Evolutionary conservation across 2,113 vertebrate species (phyloP), one percentile per base, ranked within the genome.

Genomic region (Nibea albiflora): DNA sequence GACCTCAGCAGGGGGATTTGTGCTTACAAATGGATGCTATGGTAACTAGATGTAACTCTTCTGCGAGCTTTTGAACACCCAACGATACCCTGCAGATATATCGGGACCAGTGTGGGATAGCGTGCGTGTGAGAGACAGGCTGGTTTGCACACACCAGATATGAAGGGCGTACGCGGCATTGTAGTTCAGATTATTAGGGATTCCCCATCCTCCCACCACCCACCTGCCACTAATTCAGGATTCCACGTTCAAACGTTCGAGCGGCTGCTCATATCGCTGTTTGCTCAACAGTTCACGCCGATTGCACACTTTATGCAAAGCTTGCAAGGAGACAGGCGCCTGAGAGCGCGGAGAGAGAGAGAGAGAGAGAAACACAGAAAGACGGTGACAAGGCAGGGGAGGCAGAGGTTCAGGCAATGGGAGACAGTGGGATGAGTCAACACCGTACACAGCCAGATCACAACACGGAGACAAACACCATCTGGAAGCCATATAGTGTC

Each of bases 391-490:
- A 35, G 4, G 15, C 46, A 28, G 57, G 20, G 12, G 1, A 20
- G 57, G 54, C 49, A 66, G 70, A 68, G 42, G 71, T 66, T 26
- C 20, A 46, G 75, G 72, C 65, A 42, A 44, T 14, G 24, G 77
- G 68, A 83, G 80, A 78, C 64, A 61, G 52, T 69, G 72, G 60
- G 62, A 65, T 88, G 88, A 90, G 86, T 85, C 85, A 85, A 87
- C 77, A 74, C 75, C 47, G 35, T 44, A 56, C 67, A 39, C 52
- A 66, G 56, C 53, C 65, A 46, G 44, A 89, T 70, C 79, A 35
- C 81, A 78, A 56, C 49, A 52, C 60, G 15, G 80, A 85, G 66
- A 89, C 71, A 78, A 91, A 80, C 80, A 87, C 87, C 88, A 87
- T 91, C 85, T 92, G 91, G 85, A 83, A 83, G 73, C 58, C 22